These are phyloP conservation scores for Orbicella faveolata DNA, from an alignment of 64 coral and sea anemone species.

Conservation along the genomic window DNA sequence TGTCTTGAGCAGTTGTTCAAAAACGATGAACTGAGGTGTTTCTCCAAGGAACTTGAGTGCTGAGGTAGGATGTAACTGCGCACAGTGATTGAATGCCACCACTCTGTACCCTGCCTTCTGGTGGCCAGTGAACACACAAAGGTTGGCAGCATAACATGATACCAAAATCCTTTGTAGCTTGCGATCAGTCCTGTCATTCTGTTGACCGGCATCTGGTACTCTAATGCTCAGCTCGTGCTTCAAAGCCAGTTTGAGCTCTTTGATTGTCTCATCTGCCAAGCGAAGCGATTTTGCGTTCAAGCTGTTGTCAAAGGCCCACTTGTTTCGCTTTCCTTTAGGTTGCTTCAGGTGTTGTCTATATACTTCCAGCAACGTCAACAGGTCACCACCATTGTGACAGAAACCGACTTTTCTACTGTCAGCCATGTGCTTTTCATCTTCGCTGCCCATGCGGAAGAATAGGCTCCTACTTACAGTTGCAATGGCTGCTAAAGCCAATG, in stretches of 20 bases:
- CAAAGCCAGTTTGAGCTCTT: conserved; percentile 63
- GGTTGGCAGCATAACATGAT: conserved; percentile 58
- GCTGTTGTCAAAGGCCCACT: conserved; percentile 79
- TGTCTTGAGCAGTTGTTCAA: conserved; percentile 81
- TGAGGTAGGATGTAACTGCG: conserved; percentile 83
- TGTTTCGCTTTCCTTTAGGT: conserved; percentile 33
- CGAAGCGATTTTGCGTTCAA: conserved; percentile 89
- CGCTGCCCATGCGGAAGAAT: conserved; percentile 85
- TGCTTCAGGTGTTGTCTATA: conserved; percentile 54
- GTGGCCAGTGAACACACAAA: conserved; percentile 81
- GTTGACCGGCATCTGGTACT: neutral
- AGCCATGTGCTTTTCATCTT: conserved; percentile 78
- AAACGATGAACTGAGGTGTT: conserved; percentile 79
- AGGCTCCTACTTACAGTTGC: conserved; percentile 71
- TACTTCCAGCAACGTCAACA: conserved; percentile 75
- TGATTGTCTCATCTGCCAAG: conserved; percentile 78
- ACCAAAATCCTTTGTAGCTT: conserved; percentile 81
- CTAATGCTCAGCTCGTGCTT: conserved; percentile 49
- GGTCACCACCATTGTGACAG: conserved; percentile 74
- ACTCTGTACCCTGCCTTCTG: conserved; percentile 75
- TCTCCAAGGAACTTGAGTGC: conserved; percentile 70
- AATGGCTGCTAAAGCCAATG: conserved; percentile 56
- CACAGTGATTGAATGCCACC: conserved; percentile 28
- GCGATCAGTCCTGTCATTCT: neutral
- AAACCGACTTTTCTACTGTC: conserved; percentile 73